These are phyloP conservation scores for Coecobrya sp. DNA, from an alignment of 2,888 invertebrate species.

Conservation along the genomic window DNA sequence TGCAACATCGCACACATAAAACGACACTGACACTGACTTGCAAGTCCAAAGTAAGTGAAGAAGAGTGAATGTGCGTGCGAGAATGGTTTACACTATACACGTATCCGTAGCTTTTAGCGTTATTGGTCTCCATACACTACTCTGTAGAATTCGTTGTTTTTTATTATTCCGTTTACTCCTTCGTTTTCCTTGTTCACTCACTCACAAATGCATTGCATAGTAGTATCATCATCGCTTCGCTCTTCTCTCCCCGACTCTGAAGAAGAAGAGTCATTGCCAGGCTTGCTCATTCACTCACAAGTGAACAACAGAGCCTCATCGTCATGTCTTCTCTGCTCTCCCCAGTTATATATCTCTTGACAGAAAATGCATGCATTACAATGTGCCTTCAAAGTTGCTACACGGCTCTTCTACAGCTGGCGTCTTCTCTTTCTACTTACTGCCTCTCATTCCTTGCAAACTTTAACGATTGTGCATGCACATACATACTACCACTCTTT, in stretches of 20 bases:
- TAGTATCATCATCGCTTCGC: constrained; percentile 7
- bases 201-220: constrained; percentile 32
- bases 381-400: constrained; percentile 10
- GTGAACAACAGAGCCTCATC: constrained; percentile 4
- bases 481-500: constrained; percentile 9
- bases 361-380: constrained; percentile 41
- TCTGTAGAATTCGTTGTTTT: constrained; percentile 41
- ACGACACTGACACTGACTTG: neutral
- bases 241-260: constrained; percentile 29
- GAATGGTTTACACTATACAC: constrained; percentile 11
- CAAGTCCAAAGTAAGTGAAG: neutral
- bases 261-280: neutral
- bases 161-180: neutral
- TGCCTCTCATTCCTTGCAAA: constrained; percentile 5
- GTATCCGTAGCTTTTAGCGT: constrained; percentile 50
- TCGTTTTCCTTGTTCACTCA: neutral
- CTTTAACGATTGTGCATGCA: constrained; percentile 31
- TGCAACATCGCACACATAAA: neutral
- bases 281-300: constrained; percentile 14
- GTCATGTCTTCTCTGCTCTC: constrained; percentile 23
- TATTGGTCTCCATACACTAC: constrained; percentile 48
- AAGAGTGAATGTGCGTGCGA: constrained; percentile 49
- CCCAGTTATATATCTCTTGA: constrained; percentile 43
- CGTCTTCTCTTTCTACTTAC: neutral
- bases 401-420: constrained; percentile 14